A percentile compares a stretch with the other conserved stretches of the same genome.
phyloP scores from a whole-genome alignment of 1,140 invertebrate species.

The Drosophila bipectinata region DNA sequence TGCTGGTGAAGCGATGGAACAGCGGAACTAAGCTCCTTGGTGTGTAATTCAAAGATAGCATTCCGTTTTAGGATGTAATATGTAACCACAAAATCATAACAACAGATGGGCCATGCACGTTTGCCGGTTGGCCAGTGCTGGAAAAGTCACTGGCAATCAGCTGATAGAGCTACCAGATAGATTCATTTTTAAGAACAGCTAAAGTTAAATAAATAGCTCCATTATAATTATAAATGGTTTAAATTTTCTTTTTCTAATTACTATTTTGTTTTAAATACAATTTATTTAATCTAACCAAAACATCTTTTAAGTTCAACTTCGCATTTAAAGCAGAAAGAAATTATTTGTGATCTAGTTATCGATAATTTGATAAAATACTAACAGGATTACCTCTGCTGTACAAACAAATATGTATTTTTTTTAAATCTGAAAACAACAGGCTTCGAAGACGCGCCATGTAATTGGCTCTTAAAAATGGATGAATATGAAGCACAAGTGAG shows the following conservation, averaged over 20 bases:
- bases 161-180: slow-evolving; percentile 12
- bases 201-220: not conserved
- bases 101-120: slow-evolving; percentile 19
- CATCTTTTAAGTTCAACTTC: no score
- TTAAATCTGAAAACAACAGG: slow-evolving; percentile 1
- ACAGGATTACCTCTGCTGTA: not conserved
- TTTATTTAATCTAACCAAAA: no score
- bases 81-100: slow-evolving; percentile 32
- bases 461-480: slow-evolving; percentile 36
- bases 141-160: not conserved
- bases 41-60: slow-evolving; percentile 29
- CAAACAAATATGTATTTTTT: not conserved
- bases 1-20: slow-evolving; percentile 71
- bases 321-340: no score
- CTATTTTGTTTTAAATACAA: no score
- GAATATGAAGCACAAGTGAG: slow-evolving; percentile 73
- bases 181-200: not conserved
- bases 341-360: not conserved
- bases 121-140: slow-evolving; percentile 28
- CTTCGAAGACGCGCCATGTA: not conserved
- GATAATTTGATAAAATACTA: not conserved
- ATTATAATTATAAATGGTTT: no score
- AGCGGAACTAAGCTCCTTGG: slow-evolving; percentile 32
- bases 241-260: no score
- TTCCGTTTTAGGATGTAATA: slow-evolving; percentile 20